phyloP scores from a whole-genome alignment of 2,797 vertebrate genomes.

The Halcyon leucocephala region DNA sequence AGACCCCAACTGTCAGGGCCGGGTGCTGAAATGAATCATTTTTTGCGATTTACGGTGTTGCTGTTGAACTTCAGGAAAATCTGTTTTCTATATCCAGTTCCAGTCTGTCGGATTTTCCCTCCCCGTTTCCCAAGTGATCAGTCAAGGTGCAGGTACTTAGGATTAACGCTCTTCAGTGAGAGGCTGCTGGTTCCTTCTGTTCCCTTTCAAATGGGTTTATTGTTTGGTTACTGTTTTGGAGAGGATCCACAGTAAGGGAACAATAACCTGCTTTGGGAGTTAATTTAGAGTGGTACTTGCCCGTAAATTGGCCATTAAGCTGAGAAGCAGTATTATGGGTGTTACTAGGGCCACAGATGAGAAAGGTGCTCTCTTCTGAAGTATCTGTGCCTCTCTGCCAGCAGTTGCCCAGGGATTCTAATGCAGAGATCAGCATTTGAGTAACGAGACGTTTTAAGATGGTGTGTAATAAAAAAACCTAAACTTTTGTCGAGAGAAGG shows the following conservation, averaged over 20 bases:
- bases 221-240: conserved; percentile 36
- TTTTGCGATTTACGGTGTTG: conserved; percentile 62
- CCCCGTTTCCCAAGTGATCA: conserved; percentile 57
- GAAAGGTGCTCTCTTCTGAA: neutral
- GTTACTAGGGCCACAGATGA: neutral
- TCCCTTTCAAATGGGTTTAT: neutral
- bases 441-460: neutral
- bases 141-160: conserved; percentile 60
- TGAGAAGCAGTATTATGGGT: neutral
- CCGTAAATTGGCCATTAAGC: neutral
- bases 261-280: conserved; percentile 54
- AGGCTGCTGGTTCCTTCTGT: neutral
- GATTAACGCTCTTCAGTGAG: conserved; percentile 46
- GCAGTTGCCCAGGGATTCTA: rapidly evolving
- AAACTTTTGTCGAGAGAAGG: neutral
- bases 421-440: neutral
- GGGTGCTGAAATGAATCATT: conserved; percentile 45
- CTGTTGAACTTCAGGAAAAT: conserved; percentile 67
- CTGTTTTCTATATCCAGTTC: conserved; percentile 62
- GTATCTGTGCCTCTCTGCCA: neutral
- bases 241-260: conserved; percentile 20
- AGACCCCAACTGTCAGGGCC: neutral
- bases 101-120: conserved; percentile 56
- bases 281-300: conserved; percentile 61
- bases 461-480: neutral